Base-by-base conservation (phyloP, 2,113 vertebrate genomes). In the Microcebus lehilahytsara region DNA sequence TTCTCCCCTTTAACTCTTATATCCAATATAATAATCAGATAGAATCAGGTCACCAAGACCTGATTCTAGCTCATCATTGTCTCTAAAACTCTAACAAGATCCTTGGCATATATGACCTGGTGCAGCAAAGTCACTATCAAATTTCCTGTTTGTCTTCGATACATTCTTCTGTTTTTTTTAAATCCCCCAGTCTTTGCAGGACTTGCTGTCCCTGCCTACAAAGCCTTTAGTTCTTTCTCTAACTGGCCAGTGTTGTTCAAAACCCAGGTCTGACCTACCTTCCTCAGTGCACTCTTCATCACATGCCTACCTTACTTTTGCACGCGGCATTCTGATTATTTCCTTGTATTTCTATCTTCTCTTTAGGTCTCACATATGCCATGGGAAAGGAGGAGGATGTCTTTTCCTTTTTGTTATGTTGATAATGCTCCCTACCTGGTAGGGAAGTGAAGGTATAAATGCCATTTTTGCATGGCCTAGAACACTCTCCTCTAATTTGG, bases 111-210 rank as follows among this genome's bases (percentile, higher is more conserved):
- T 4, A 32, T 2, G n/a, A 19, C 74, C 14, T 11, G 4, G 7
- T 42, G 14, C 14, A 11, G 12, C 9, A 2, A 32, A 6, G 12
- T 37, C 46, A 3, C 20, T 4, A 0, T 4, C 8, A 3, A 0
- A 4, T 19, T 56, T 32, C 30, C 34, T 64, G 23, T 17, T n/a
- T 20, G 62, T 74, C 46, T 78, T 64, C 46, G n/a, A 34, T 10
- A 1, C 49, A 17, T n/a, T 87, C 42, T 46, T 32, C 34, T 42
- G 19, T n/a, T 23, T 34, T 60, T 5, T 42, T 66, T 6, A 10
- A 4, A 51, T 16, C 37, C 46, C n/a, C 17, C 58, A 32, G 27
- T 27, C 90, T 83, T 56, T 37, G 67, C 1, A 42, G 19, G 20
- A 14, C 5, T 1, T 8, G 34, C 9, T 4, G 0, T 17, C 6